These are phyloP conservation scores for Apogon hyalosoma DNA, from an alignment of 2,797 vertebrate species.

Conservation along the genomic window DNA sequence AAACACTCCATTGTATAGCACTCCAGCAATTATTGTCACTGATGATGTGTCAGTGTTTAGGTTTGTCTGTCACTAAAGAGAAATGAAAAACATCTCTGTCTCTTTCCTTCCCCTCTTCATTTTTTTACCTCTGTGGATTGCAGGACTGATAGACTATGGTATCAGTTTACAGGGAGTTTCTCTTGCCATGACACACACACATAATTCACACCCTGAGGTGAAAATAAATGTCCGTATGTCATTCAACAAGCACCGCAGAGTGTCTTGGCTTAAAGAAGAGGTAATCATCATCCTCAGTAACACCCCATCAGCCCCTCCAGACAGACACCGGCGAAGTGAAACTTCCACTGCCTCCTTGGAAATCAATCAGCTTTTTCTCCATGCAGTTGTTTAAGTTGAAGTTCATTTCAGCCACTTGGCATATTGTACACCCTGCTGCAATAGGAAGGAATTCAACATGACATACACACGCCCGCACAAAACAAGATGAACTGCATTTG, in stretches of 20 bases:
- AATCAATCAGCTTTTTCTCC: slow-evolving; percentile 37
- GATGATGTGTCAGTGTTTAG: slow-evolving; percentile 54
- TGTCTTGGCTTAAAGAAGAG: slow-evolving; percentile 47
- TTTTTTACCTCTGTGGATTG: slow-evolving; percentile 27
- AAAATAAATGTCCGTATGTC: slow-evolving; percentile 63
- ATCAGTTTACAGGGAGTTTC: slow-evolving; percentile 77
- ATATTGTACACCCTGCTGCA: slow-evolving; percentile 14
- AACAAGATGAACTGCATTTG: slow-evolving; percentile 28
- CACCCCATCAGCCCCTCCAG: slow-evolving; percentile 15
- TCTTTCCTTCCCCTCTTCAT: slow-evolving; percentile 33
- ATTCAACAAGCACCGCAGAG: slow-evolving; percentile 56
- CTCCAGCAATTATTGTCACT: slow-evolving; percentile 35
- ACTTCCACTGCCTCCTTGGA: slow-evolving; percentile 29
- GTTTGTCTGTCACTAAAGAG: slow-evolving; percentile 49
- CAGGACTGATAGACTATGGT: slow-evolving; percentile 40
- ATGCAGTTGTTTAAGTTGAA: slow-evolving; percentile 33
- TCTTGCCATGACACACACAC: slow-evolving; percentile 52
- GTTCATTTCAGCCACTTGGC: slow-evolving; percentile 30
- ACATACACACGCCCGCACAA: slow-evolving; percentile 8
- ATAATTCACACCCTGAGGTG: slow-evolving; percentile 69
- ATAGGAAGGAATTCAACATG: slow-evolving; percentile 39
- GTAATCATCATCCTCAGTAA: slow-evolving; percentile 46
- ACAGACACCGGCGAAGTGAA: slow-evolving; percentile 21
- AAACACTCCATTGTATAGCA: slow-evolving; percentile 35
- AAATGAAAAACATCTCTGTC: slow-evolving; percentile 52